Conservation (phyloP, 2,888 invertebrate genomes). For the Dryomyza anilis region DNA sequence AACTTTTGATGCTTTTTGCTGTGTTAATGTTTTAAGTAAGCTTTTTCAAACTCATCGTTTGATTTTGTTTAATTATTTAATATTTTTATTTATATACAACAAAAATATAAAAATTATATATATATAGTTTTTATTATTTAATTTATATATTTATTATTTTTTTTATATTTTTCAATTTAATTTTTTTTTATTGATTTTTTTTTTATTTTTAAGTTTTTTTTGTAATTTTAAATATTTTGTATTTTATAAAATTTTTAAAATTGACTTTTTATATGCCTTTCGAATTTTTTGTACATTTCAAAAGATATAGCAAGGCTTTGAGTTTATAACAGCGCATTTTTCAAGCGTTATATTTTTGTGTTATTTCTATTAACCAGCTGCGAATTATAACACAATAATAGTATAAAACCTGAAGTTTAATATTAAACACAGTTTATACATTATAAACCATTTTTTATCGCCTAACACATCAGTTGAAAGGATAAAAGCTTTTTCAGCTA, state of each 20-base stretch:
- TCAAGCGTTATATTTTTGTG: too few relatives aligned
- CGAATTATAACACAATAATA: too few relatives aligned
- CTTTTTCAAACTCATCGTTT: slow-evolving; percentile 32
- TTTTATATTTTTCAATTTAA: slow-evolving; percentile 1
- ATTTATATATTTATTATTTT: slow-evolving; percentile 10
- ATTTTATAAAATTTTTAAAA: neutral
- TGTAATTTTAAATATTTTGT: neutral
- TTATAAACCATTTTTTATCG: too few relatives aligned
- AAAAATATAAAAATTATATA: too few relatives aligned
- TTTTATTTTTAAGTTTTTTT: slow-evolving; percentile 1
- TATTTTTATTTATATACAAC: slow-evolving; percentile 25
- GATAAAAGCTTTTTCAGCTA: too few relatives aligned
- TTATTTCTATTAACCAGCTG: too few relatives aligned
- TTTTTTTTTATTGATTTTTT: slow-evolving; percentile 4
- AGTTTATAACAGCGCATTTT: too few relatives aligned
- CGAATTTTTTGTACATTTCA: too few relatives aligned
- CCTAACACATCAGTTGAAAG: too few relatives aligned
- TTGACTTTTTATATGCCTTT: neutral
- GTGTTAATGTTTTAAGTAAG: slow-evolving; percentile 29
- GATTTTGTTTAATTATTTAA: slow-evolving; percentile 25
- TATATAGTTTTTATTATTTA: slow-evolving; percentile 14
- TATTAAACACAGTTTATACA: too few relatives aligned
- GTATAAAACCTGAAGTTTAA: too few relatives aligned
- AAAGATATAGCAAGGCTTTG: too few relatives aligned
- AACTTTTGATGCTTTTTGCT: slow-evolving; percentile 17